A percentile compares a stretch with the other conserved stretches of the same genome.
phyloP scores from a whole-genome alignment of 2,888 invertebrate genomes.

The Emmelina monodactyla region DNA sequence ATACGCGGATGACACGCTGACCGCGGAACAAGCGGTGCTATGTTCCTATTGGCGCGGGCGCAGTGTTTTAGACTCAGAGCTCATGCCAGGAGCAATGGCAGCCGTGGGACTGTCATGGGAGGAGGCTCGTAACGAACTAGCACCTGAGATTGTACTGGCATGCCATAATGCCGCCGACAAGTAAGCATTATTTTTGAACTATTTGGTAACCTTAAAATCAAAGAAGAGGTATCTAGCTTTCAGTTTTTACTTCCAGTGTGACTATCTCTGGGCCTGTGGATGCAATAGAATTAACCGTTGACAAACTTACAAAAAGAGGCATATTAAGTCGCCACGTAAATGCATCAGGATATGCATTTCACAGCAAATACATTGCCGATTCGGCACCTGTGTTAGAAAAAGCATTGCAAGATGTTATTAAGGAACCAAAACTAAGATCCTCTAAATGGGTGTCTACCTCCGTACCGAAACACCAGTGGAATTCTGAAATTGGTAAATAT shows the following conservation, averaged over 20 bases:
- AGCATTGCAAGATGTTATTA: slow-evolving; percentile 82
- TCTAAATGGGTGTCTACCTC: slow-evolving; percentile 93
- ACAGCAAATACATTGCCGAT: slow-evolving; percentile 88
- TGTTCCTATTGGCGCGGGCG: slow-evolving; percentile 94
- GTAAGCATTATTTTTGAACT: neutral
- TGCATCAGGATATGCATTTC: slow-evolving; percentile 92
- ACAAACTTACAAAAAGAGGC: slow-evolving; percentile 73
- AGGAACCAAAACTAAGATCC: slow-evolving; percentile 79
- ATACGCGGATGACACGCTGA: slow-evolving; percentile 95
- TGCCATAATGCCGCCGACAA: slow-evolving; percentile 96
- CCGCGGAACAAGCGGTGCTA: slow-evolving; percentile 91
- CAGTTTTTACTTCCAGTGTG: too few relatives aligned
- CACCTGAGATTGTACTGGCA: slow-evolving; percentile 82
- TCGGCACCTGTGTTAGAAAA: slow-evolving; percentile 83
- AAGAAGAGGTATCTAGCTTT: neutral
- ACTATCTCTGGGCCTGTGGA: slow-evolving; percentile 89
- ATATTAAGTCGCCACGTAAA: slow-evolving; percentile 87
- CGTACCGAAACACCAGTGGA: slow-evolving; percentile 87
- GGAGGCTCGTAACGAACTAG: slow-evolving; percentile 75
- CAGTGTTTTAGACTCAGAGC: slow-evolving; percentile 78
- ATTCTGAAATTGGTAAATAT: slow-evolving; percentile 47
- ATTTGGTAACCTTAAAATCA: neutral
- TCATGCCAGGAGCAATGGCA: slow-evolving; percentile 86
- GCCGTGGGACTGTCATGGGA: slow-evolving; percentile 92
- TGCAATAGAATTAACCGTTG: slow-evolving; percentile 73